These are phyloP conservation scores for Hippocampus comes DNA, from an alignment of 2,113 vertebrate genomes.

Conservation along the genomic window DNA sequence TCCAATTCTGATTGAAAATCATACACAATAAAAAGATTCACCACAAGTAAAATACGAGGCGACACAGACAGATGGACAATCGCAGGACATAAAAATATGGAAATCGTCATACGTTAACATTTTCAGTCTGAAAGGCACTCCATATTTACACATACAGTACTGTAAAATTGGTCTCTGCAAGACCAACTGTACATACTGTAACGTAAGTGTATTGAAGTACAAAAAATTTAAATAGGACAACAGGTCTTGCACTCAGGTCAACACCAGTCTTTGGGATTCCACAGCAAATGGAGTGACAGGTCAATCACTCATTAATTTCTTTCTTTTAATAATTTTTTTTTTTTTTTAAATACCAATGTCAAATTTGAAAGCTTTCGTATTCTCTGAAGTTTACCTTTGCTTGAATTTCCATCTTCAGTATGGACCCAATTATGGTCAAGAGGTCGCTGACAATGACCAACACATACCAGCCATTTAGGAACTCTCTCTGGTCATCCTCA, in stretches of 20 bases:
- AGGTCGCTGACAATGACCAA: slow-evolving; percentile 89
- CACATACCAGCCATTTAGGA: slow-evolving; percentile 93
- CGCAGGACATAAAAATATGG: too few species aligned
- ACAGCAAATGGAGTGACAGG: background rate
- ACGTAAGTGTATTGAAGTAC: too few species aligned
- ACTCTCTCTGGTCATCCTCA: slow-evolving; percentile 79
- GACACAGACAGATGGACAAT: background rate
- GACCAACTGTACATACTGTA: too few species aligned
- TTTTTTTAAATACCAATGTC: background rate
- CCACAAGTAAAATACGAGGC: background rate
- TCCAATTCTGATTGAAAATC: background rate
- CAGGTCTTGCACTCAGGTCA: background rate
- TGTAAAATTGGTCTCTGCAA: too few species aligned
- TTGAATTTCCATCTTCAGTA: slow-evolving; percentile 98
- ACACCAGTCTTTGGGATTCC: background rate
- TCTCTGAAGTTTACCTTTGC: slow-evolving; percentile 78
- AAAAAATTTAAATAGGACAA: too few species aligned
- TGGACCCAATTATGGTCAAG: slow-evolving; percentile 86
- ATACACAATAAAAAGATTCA: background rate
- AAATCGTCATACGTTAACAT: too few species aligned
- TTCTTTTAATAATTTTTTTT: background rate
- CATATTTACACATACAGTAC: too few species aligned
- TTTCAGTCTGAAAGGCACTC: too few species aligned
- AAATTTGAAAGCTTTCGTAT: background rate
- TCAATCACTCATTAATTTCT: background rate